A percentile compares a stretch with the other conserved stretches of the same genome.
Evolutionary conservation across 35 echinoderm and acorn worm species (phyloP).

Genomic region (Apostichopus californicus): DNA sequence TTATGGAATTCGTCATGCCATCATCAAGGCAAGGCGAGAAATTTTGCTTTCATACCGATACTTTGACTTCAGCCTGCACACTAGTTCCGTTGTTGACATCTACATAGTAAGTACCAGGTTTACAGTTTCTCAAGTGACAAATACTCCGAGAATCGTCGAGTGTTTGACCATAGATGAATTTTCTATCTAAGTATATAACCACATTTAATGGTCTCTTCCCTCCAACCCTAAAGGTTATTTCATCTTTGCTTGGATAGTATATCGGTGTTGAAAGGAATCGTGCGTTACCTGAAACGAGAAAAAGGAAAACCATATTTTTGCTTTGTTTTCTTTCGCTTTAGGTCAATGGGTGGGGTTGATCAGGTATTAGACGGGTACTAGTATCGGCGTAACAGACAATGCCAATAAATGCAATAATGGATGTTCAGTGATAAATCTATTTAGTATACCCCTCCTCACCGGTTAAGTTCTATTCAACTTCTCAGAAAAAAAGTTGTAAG

Average conservation of each 20-base stretch:
- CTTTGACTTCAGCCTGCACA: neutral
- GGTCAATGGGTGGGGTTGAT: too few relatives aligned
- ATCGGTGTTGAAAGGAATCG: neutral
- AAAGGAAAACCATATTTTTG: too few relatives aligned
- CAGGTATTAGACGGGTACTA: too few relatives aligned
- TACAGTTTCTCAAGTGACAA: neutral
- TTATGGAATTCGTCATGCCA: too few relatives aligned
- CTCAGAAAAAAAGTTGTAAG: too few relatives aligned
- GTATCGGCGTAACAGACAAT: too few relatives aligned
- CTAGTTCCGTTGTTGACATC: neutral
- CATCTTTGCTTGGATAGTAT: neutral
- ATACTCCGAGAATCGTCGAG: neutral
- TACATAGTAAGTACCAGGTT: neutral
- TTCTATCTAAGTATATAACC: neutral
- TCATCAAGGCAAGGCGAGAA: too few relatives aligned
- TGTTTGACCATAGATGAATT: neutral
- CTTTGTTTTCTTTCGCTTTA: too few relatives aligned
- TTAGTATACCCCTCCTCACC: too few relatives aligned
- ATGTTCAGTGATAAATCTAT: too few relatives aligned
- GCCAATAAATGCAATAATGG: too few relatives aligned
- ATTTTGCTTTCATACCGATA: neutral
- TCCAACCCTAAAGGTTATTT: neutral
- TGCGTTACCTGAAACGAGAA: neutral
- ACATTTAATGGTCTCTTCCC: neutral
- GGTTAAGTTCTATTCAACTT: too few relatives aligned